phyloP scores from a whole-genome alignment of 2,797 vertebrate species.

The Salmo trutta region DNA sequence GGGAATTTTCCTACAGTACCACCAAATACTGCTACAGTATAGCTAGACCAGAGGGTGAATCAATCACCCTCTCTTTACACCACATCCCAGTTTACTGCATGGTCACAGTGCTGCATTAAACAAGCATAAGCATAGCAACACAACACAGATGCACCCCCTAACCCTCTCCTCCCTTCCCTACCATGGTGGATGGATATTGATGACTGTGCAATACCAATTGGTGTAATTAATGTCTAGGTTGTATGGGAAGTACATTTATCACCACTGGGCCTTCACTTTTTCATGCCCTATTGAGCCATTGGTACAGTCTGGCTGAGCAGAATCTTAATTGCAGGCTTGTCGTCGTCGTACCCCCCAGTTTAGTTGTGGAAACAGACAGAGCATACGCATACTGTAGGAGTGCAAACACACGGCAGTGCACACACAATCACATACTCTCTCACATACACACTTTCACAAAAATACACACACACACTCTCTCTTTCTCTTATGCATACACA shows the following conservation, averaged over 20 bases:
- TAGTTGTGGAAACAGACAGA: not conserved
- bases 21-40: too few species aligned
- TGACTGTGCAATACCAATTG: constrained; percentile 74
- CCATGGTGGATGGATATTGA: constrained; percentile 69
- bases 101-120: constrained; percentile 26
- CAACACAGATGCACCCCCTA: not conserved
- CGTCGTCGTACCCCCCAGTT: constrained; percentile 3
- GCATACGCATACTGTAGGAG: not conserved
- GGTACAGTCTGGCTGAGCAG: constrained; percentile 64
- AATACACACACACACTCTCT: not conserved
- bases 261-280: constrained; percentile 64
- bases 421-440: not conserved
- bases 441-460: constrained; percentile 3
- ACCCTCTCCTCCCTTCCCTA: too few species aligned
- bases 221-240: constrained; percentile 79
- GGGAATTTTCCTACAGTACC: not conserved
- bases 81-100: constrained; percentile 24
- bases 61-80: constrained; percentile 13
- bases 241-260: constrained; percentile 77
- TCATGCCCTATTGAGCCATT: constrained; percentile 71
- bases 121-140: not conserved
- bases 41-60: constrained; percentile 1
- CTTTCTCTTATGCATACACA: constrained; percentile 17
- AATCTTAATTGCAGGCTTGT: constrained; percentile 69
- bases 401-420: not conserved